A percentile compares a stretch with the other conserved stretches of the same genome.
phyloP scores from a whole-genome alignment of 2,113 vertebrate genomes.

The Argyrosomus japonicus region DNA sequence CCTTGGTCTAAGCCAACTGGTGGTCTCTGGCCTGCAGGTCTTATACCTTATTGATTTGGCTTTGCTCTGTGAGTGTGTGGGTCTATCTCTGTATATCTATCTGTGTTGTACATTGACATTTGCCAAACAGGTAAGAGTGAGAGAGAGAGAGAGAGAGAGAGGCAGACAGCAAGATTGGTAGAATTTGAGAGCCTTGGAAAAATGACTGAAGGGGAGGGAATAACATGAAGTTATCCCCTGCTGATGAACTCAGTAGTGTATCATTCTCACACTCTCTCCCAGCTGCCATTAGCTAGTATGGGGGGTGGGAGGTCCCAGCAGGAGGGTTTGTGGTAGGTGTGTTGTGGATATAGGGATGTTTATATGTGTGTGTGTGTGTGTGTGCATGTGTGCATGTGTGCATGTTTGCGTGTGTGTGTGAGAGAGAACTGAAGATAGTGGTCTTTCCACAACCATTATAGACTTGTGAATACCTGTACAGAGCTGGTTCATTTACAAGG shows the following conservation, averaged over 20 bases:
- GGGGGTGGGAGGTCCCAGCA: constrained; percentile 32
- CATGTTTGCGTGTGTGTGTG: not conserved
- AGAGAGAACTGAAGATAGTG: not conserved
- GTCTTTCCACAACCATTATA: not conserved
- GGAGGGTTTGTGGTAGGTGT: constrained; percentile 4
- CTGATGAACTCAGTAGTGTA: constrained; percentile 23
- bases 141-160: not conserved
- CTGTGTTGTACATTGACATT: not conserved
- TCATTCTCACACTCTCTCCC: constrained; percentile 29
- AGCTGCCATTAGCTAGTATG: constrained; percentile 28
- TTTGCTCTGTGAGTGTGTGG: not conserved
- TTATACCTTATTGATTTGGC: not conserved
- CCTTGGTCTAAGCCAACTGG: not conserved
- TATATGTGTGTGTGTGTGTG: not conserved
- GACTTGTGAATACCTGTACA: not conserved
- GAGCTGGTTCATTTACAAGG: not conserved
- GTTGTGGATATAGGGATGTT: not conserved
- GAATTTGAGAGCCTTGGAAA: constrained; percentile 12
- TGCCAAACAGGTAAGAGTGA: not conserved
- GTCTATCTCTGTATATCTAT: too few relatives aligned
- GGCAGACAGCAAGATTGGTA: not conserved
- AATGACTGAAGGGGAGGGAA: constrained; percentile 20
- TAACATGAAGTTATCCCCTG: constrained; percentile 12
- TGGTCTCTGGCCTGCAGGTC: not conserved
- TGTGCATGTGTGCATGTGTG: not conserved